Evolutionary conservation across 2,797 vertebrate species (phyloP).

Genomic region (Sebastiscus tertius): DNA sequence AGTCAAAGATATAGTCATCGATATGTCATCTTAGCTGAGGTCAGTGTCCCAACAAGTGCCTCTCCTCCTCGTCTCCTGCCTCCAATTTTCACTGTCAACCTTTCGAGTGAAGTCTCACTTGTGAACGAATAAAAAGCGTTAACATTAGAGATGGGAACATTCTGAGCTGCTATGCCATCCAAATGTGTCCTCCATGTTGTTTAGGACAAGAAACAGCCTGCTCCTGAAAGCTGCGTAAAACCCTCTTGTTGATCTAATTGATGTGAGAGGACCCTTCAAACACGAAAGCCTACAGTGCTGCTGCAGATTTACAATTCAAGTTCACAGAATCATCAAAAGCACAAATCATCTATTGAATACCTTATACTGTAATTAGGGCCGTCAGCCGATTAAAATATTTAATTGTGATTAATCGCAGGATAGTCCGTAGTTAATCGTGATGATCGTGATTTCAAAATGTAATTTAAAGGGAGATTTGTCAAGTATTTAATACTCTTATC

Average conservation of each 20-base stretch:
- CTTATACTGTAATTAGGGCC: not conserved
- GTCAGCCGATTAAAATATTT: too few relatives aligned
- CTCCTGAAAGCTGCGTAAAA: slow-evolving; percentile 19
- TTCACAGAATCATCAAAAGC: not conserved
- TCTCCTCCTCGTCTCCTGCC: slow-evolving; percentile 5
- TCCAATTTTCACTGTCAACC: slow-evolving; percentile 33
- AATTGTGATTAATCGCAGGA: too few relatives aligned
- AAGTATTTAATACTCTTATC: too few relatives aligned
- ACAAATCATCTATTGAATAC: not conserved
- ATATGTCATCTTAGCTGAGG: not conserved
- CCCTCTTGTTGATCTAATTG: not conserved
- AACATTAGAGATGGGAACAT: slow-evolving; percentile 50
- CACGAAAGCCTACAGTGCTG: not conserved
- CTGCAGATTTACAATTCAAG: not conserved
- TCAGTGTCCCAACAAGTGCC: not conserved
- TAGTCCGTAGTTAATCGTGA: too few relatives aligned
- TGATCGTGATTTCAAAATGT: too few relatives aligned
- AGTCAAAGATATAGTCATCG: not conserved
- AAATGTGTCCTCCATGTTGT: slow-evolving; percentile 28
- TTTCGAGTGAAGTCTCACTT: slow-evolving; percentile 33
- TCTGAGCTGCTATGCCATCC: slow-evolving; percentile 47
- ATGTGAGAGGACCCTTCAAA: not conserved
- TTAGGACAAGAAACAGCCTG: slow-evolving; percentile 30
- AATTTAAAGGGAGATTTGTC: too few relatives aligned
- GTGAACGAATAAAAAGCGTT: slow-evolving; percentile 36